A percentile compares a stretch with the other conserved stretches of the same genome.
Conservation (phyloP, 2,797 vertebrate genomes). For the Poecile montanus region DNA sequence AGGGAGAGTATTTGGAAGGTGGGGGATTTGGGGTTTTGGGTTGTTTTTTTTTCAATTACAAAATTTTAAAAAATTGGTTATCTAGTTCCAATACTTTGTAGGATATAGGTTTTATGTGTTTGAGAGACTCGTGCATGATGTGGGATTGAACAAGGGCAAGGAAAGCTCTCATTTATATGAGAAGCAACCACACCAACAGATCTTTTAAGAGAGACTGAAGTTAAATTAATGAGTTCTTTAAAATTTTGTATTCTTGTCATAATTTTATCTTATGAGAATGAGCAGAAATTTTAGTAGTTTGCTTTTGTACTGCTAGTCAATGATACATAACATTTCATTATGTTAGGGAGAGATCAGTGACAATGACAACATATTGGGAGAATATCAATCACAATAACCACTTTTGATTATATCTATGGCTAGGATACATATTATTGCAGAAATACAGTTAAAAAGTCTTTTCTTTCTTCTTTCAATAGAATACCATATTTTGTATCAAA, state of each 20-base stretch:
- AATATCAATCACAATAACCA: background rate
- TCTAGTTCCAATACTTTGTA: background rate
- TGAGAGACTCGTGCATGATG: background rate
- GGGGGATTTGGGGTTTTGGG: accelerated
- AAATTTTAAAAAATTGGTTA: background rate
- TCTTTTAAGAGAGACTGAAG: background rate
- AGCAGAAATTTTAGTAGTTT: background rate
- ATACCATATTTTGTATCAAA: background rate
- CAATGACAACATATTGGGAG: background rate
- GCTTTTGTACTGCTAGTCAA: background rate
- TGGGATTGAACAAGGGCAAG: background rate
- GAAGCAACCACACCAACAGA: background rate
- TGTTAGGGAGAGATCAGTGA: background rate
- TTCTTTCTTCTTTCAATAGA: background rate
- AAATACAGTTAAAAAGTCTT: background rate
- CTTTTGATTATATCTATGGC: background rate
- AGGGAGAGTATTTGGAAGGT: background rate
- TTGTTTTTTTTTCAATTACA: background rate
- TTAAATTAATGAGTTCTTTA: background rate
- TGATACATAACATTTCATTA: background rate
- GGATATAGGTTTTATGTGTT: background rate
- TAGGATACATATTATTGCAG: background rate
- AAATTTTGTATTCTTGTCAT: background rate
- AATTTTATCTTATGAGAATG: background rate
- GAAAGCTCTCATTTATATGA: background rate